phyloP scores from a whole-genome alignment of 2,888 invertebrate genomes.

The Scaptomyza polygonia region DNA sequence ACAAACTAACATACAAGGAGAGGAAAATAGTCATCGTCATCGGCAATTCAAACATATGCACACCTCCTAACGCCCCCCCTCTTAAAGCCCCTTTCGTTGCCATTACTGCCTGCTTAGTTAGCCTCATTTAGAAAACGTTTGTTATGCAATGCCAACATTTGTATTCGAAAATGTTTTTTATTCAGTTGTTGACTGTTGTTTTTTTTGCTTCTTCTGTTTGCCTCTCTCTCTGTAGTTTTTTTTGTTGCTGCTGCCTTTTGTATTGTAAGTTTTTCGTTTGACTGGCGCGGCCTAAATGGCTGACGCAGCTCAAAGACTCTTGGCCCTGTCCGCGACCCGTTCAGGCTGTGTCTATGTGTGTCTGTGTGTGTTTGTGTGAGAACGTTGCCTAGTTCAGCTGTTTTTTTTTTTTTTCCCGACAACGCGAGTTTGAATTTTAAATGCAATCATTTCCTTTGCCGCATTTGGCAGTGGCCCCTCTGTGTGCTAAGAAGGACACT shows the following conservation, averaged over 20 bases:
- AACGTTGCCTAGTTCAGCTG: slow-evolving; percentile 72
- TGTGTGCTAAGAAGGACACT: slow-evolving; percentile 63
- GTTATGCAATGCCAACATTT: slow-evolving; percentile 83
- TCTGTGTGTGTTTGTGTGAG: slow-evolving; percentile 20
- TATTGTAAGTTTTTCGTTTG: slow-evolving; percentile 56
- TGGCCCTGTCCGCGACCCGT: slow-evolving; percentile 21
- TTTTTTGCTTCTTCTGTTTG: slow-evolving; percentile 29
- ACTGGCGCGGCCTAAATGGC: slow-evolving; percentile 73
- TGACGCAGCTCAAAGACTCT: slow-evolving; percentile 57
- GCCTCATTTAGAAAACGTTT: slow-evolving; percentile 81
- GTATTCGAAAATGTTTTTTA: slow-evolving; percentile 82
- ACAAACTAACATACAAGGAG: slow-evolving; percentile 61
- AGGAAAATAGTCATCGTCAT: slow-evolving; percentile 71
- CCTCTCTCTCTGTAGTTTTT: slow-evolving; percentile 12
- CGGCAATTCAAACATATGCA: slow-evolving; percentile 80
- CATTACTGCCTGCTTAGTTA: slow-evolving; percentile 73
- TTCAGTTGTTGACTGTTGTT: slow-evolving; percentile 70
- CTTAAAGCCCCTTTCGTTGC: slow-evolving; percentile 2
- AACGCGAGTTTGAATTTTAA: slow-evolving; percentile 81
- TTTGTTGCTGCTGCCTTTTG: slow-evolving; percentile 40
- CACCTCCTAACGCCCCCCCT: slow-evolving; percentile 33
- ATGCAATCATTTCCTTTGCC: slow-evolving; percentile 82
- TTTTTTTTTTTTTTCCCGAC: slow-evolving; percentile 67
- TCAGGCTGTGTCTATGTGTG: background rate
- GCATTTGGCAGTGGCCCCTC: slow-evolving; percentile 48